Conservation (phyloP, 35 echinoderm and acorn worm genomes). For the Diadema setosum region DNA sequence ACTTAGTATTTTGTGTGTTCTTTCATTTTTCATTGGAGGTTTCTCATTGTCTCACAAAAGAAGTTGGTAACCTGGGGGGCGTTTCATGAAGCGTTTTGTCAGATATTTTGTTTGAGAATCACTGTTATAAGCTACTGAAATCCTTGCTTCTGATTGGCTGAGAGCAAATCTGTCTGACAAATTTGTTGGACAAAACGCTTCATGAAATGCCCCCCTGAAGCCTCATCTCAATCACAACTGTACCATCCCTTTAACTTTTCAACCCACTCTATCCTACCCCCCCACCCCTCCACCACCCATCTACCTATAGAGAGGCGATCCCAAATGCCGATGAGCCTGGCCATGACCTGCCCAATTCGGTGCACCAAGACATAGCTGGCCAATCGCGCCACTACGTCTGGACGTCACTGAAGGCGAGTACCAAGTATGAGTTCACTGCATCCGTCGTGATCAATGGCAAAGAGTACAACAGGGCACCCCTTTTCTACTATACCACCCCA, state of each 20-base stretch:
- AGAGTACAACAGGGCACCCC: background rate
- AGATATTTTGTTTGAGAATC: too few species aligned
- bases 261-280: background rate
- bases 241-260: too few species aligned
- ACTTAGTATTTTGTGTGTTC: background rate
- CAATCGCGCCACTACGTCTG: background rate
- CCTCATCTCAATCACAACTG: too few species aligned
- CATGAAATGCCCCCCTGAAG: too few species aligned
- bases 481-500: background rate
- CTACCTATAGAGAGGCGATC: background rate
- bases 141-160: too few species aligned
- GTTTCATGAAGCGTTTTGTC: too few species aligned
- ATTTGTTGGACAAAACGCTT: too few species aligned
- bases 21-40: too few species aligned
- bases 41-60: too few species aligned
- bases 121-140: too few species aligned
- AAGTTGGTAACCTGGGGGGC: too few species aligned
- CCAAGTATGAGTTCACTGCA: constrained; percentile 8
- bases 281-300: background rate
- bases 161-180: too few species aligned
- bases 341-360: background rate
- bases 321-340: background rate
- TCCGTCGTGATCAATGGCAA: background rate
- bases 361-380: background rate
- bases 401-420: background rate